These are phyloP conservation scores for Acrocephalus scirpaceus DNA, from an alignment of 2,797 vertebrate species.

Conservation along the genomic window DNA sequence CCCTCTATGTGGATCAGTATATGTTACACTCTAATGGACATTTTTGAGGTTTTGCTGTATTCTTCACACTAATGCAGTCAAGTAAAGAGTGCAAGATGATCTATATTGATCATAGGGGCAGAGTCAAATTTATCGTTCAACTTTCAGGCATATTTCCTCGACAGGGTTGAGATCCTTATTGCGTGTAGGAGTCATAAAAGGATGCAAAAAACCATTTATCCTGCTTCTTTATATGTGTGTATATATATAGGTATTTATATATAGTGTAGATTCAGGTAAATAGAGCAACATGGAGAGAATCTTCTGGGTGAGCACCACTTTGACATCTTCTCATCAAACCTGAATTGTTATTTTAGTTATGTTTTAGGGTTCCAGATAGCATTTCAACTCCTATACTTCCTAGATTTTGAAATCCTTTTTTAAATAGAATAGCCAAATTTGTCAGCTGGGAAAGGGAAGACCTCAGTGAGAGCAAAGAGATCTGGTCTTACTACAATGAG, in stretches of 20 bases:
- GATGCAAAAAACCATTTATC: neutral
- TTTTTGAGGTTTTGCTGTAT: neutral
- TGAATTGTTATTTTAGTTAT: neutral
- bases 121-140: neutral
- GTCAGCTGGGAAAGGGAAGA: neutral
- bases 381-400: neutral
- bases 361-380: neutral
- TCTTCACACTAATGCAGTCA: neutral
- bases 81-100: neutral
- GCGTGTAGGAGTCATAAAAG: neutral
- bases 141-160: neutral
- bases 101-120: neutral
- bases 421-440: neutral
- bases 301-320: neutral
- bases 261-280: neutral
- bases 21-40: neutral
- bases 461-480: neutral
- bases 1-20: fast-evolving
- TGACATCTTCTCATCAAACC: neutral
- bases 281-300: neutral
- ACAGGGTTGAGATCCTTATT: neutral
- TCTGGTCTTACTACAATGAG: neutral
- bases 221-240: neutral
- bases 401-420: neutral
- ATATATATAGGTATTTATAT: neutral